Percentiles rank a stretch among this genome's conserved stretches.
phyloP scores from a whole-genome alignment of 2,888 invertebrate genomes.

The Chironomus riparius region DNA sequence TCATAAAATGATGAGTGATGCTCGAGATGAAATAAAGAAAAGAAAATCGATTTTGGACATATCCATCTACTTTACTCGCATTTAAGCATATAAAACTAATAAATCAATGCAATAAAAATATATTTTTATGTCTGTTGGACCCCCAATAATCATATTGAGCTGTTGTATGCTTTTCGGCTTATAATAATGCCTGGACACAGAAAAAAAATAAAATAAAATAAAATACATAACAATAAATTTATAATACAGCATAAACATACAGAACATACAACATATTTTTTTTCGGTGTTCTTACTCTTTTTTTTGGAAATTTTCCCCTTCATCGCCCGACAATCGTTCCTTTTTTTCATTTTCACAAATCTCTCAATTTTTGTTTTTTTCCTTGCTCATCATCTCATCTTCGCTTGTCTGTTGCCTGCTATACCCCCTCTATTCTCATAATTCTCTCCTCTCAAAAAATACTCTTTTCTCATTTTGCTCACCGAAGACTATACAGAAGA shows the following conservation, averaged over 20 bases:
- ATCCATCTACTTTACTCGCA: neutral
- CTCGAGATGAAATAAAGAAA: neutral
- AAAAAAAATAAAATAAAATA: too few relatives aligned
- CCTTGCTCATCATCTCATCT: neutral
- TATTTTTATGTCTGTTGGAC: conserved; percentile 1
- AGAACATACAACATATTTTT: too few relatives aligned
- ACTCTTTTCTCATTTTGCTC: too few relatives aligned
- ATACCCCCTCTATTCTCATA: neutral
- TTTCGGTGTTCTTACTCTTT: too few relatives aligned
- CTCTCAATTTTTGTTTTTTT: neutral
- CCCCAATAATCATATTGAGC: too few relatives aligned
- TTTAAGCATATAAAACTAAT: conserved; percentile 5
- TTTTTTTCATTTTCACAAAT: neutral
- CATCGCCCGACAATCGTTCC: neutral
- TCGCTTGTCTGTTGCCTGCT: neutral
- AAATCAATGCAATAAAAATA: conserved; percentile 23
- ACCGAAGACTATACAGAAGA: neutral
- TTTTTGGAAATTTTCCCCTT: neutral
- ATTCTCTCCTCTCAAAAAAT: neutral
- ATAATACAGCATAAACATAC: too few relatives aligned
- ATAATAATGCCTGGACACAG: neutral
- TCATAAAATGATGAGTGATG: conserved; percentile 10
- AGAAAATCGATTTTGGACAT: conserved; percentile 1
- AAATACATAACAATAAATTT: too few relatives aligned
- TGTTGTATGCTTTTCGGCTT: too few relatives aligned